Evolutionary conservation across 2,113 vertebrate genomes (phyloP).

Genomic region (Pelobates fuscus): DNA sequence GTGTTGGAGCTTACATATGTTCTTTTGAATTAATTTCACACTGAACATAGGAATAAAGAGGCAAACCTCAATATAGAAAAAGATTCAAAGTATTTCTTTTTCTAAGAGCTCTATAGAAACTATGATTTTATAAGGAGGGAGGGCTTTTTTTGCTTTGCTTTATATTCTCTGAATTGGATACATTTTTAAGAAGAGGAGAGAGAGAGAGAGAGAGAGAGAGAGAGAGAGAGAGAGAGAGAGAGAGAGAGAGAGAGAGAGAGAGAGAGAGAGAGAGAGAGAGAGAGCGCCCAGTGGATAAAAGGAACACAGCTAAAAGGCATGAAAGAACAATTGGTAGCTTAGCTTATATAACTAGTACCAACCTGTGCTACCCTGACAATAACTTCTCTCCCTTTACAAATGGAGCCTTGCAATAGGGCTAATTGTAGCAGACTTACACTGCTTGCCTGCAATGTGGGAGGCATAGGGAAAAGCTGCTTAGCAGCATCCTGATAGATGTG

Average conservation of each 20-base stretch:
- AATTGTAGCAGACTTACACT: slow-evolving; percentile 41
- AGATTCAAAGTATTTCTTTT: too few relatives aligned
- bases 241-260: too few relatives aligned
- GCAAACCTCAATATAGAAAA: not conserved
- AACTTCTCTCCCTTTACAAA: slow-evolving; percentile 32
- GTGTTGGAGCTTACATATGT: too few relatives aligned
- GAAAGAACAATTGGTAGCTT: slow-evolving; percentile 30
- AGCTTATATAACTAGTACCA: slow-evolving; percentile 30
- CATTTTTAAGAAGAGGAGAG: slow-evolving; percentile 1
- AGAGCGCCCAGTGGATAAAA: too few relatives aligned
- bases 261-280: too few relatives aligned
- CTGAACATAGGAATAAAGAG: not conserved
- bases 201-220: slow-evolving; percentile 32
- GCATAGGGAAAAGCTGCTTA: slow-evolving; percentile 49
- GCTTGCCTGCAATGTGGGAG: slow-evolving; percentile 32
- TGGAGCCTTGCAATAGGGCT: slow-evolving; percentile 40
- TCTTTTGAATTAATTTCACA: too few relatives aligned
- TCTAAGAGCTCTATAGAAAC: not conserved
- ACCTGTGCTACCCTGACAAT: slow-evolving; percentile 31
- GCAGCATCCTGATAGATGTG: slow-evolving; percentile 53
- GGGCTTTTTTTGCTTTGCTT: slow-evolving; percentile 7
- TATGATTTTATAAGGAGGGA: slow-evolving; percentile 31
- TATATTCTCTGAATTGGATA: slow-evolving; percentile 15
- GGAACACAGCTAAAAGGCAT: slow-evolving; percentile 36
- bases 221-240: too few relatives aligned